Evolutionary conservation across 2,797 vertebrate genomes (phyloP).

Genomic region (Trachurus trachurus): DNA sequence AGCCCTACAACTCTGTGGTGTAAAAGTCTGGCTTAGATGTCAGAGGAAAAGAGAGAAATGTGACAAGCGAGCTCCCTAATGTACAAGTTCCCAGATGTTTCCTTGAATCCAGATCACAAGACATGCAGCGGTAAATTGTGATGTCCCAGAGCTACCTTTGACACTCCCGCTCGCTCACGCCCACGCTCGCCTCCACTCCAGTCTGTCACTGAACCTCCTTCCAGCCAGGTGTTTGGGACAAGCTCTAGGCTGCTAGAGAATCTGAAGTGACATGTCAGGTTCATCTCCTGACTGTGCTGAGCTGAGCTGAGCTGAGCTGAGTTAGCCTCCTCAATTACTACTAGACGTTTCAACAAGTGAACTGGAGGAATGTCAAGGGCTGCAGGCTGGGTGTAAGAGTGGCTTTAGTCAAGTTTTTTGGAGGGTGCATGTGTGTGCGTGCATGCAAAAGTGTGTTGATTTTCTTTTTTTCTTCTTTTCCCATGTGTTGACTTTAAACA

Average conservation of each 20-base stretch:
- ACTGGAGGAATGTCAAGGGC: conserved; percentile 60
- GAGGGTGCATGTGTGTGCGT: neutral
- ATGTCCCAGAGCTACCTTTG: conserved; percentile 41
- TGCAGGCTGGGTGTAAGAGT: conserved; percentile 7
- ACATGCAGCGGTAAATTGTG: conserved; percentile 18
- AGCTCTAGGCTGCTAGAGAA: conserved; percentile 35
- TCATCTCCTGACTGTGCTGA: conserved; percentile 50
- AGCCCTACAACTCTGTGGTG: neutral
- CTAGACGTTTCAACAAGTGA: conserved; percentile 47
- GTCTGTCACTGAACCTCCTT: conserved; percentile 34
- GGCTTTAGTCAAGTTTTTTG: conserved; percentile 2
- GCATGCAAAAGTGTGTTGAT: neutral
- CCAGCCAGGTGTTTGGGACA: conserved; percentile 30
- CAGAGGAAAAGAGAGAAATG: conserved; percentile 16
- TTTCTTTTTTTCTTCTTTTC: neutral
- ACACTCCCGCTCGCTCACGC: conserved; percentile 6
- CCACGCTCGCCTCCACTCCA: conserved; percentile 5
- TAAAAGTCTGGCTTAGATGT: conserved; percentile 18
- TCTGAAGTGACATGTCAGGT: conserved; percentile 56
- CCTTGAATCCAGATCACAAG: conserved; percentile 48
- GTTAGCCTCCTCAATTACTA: no score
- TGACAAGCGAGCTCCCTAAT: conserved; percentile 32
- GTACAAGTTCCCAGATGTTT: conserved; percentile 44
- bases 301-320: no score
- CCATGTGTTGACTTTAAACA: neutral